Base-by-base conservation (phyloP, 2,888 invertebrate species). In the Beris chalybata region DNA sequence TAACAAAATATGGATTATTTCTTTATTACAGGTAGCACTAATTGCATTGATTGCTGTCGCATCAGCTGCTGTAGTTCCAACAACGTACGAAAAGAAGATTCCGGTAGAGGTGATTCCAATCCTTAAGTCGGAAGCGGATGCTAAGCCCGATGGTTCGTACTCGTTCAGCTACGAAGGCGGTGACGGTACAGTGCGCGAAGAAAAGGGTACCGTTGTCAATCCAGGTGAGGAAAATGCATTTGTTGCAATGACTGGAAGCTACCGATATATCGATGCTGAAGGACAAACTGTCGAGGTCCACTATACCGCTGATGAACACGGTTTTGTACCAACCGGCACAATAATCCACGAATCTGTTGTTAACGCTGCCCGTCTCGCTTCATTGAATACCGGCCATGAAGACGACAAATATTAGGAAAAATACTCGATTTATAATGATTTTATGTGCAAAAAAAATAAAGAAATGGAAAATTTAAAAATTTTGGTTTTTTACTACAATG, bases 311-410 rank as follows among this genome's bases (percentile, higher is more conserved):
- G 77, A 77, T 70, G 72, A 78, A 58, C 75, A 74, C 67, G 79
- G 79, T 11, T 79, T 79, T 59, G 79, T 80, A n/a, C 79, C 79
- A 58, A 74, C 76, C 53, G 79, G 79, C 4, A 75, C 71, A 44
- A 73, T 74, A 56, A 79, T 79, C 54, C 67, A 74, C 38, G 74
- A 75, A 13, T 70, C 74, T 63, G 79, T 80, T 55, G 73, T 79
- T 0, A 48, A 71, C 54, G 73, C 74, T 5, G 79, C 80, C 48
- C 73, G 75, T 56, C 71, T 71, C 50, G 76, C 74, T 58, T 76
- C 75, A 53, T 71, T 61, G 11, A 61, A 61, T 22, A 50, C 61
- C 9, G 52, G 52, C 13, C 11, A 12, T 15, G 61, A 50, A 22
- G 61, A 61, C 9, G 38, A 38, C 7, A 38, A 38, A 9, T 9